Conservation (phyloP, 2,113 vertebrate species). For the Toxostoma redivivum region DNA sequence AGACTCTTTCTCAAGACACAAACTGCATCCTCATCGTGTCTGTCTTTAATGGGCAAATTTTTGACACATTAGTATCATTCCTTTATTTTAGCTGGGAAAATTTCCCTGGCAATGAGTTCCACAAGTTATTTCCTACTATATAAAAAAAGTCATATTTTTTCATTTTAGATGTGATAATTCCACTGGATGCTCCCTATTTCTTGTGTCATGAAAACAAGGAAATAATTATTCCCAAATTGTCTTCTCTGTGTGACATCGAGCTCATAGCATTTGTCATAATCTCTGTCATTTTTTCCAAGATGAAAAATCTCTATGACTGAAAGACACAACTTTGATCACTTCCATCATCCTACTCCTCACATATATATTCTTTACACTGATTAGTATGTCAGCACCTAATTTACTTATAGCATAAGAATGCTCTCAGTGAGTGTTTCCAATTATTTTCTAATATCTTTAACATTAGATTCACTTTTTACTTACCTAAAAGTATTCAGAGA, state of each 20-base stretch:
- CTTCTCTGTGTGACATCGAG: not conserved
- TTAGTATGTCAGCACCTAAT: not conserved
- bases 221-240: conserved; percentile 30
- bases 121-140: not conserved
- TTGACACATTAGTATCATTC: not conserved
- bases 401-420: not conserved
- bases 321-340: not conserved
- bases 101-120: not conserved
- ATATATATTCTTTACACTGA: not conserved
- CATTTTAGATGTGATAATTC: not conserved
- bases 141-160: not conserved
- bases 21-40: not conserved
- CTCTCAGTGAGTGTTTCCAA: not conserved
- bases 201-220: not conserved
- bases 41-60: not conserved
- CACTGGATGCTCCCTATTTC: not conserved
- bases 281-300: not conserved
- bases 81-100: not conserved
- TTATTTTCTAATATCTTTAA: not conserved
- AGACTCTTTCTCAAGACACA: not conserved
- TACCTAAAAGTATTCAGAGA: not conserved
- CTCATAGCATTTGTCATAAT: not conserved
- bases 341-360: not conserved
- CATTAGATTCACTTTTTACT: not conserved
- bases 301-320: not conserved